These are phyloP conservation scores for Rutpela maculata DNA, from an alignment of 2,888 invertebrate species.

Conservation along the genomic window DNA sequence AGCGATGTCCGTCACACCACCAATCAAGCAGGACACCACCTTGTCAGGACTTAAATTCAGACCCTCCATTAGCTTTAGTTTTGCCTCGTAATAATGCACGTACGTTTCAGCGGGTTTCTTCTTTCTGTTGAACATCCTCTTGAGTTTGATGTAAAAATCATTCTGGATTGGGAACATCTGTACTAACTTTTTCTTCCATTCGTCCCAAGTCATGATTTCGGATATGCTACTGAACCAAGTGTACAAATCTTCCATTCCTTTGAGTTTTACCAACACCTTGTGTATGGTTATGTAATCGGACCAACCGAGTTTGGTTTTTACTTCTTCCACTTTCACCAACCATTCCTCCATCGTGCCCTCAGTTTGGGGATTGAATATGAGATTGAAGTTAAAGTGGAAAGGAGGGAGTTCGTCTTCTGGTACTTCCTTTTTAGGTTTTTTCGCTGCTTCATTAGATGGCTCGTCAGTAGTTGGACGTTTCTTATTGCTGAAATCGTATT, in stretches of 20 bases:
- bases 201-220: constrained; percentile 27
- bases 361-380: not conserved
- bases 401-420: constrained; percentile 1
- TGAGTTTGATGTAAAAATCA: constrained; percentile 5
- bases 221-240: constrained; percentile 29
- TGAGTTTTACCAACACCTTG: constrained; percentile 20
- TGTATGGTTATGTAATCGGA: constrained; percentile 26
- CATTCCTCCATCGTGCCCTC: constrained; percentile 15
- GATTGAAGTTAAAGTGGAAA: constrained; percentile 5
- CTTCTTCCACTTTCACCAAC: constrained; percentile 4
- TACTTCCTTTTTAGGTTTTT: not conserved
- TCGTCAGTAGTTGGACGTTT: constrained; percentile 8
- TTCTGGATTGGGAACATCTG: not conserved
- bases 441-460: not conserved
- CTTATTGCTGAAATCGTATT: not conserved
- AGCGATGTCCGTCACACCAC: constrained; percentile 5
- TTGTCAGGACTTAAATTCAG: not conserved
- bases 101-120: constrained; percentile 9
- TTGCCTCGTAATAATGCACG: not conserved
- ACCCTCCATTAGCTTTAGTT: not conserved
- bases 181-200: constrained; percentile 20
- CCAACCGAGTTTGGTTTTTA: constrained; percentile 19
- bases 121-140: not conserved
- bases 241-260: not conserved
- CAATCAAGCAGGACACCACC: constrained; percentile 5